phyloP scores from a whole-genome alignment of 2,888 invertebrate genomes.

The Agrochola lota region DNA sequence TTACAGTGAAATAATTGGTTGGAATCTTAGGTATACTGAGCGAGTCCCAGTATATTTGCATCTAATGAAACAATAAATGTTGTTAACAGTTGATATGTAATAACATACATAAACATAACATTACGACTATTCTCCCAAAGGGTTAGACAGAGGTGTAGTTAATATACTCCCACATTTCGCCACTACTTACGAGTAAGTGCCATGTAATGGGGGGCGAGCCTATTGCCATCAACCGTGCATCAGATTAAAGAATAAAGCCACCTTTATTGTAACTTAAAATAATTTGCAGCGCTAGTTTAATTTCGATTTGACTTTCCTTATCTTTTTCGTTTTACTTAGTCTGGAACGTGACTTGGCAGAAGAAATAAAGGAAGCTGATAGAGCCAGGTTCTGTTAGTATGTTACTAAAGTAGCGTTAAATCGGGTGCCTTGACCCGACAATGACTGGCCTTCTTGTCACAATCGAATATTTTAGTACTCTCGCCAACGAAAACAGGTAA shows the following conservation, averaged over 20 bases:
- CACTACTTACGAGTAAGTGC: background rate
- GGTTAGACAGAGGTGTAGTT: background rate
- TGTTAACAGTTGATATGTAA: background rate
- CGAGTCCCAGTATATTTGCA: background rate
- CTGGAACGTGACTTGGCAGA: conserved; percentile 62
- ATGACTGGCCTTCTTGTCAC: conserved; percentile 51
- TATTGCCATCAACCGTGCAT: background rate
- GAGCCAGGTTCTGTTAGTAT: conserved; percentile 40
- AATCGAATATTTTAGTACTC: conserved; percentile 41
- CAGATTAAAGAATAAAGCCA: background rate
- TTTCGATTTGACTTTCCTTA: conserved; percentile 44
- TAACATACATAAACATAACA: background rate
- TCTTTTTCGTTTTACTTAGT: conserved; percentile 40
- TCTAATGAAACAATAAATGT: background rate
- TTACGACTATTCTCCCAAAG: background rate
- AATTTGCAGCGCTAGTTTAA: conserved; percentile 20
- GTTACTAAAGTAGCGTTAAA: conserved; percentile 59
- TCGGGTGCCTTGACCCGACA: conserved; percentile 63
- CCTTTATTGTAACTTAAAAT: background rate
- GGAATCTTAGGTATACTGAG: too few species aligned
- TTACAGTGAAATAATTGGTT: background rate
- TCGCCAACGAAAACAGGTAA: conserved; percentile 49
- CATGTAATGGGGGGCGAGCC: background rate
- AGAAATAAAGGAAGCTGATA: conserved; percentile 57
- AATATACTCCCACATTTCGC: background rate